These are phyloP conservation scores for Melieria crassipennis DNA, from an alignment of 2,888 invertebrate species.

Conservation along the genomic window DNA sequence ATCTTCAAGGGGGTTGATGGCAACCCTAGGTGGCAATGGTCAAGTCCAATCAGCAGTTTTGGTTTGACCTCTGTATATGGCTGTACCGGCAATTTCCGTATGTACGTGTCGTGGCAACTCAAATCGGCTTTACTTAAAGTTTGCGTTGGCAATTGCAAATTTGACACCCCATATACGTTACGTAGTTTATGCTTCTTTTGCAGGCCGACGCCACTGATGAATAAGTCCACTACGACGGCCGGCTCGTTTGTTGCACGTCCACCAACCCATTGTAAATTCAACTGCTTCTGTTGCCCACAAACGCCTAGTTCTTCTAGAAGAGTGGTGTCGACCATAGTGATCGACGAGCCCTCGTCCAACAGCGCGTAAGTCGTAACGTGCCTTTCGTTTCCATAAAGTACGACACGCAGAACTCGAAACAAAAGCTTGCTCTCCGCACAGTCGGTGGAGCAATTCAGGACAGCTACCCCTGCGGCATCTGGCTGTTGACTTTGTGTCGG, in stretches of 20 bases:
- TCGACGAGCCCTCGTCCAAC: constrained; percentile 10
- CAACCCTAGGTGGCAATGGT: constrained; percentile 28
- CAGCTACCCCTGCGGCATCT: not conserved
- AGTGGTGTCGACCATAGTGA: not conserved
- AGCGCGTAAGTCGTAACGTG: not conserved
- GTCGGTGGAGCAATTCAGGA: not conserved
- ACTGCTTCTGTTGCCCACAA: not conserved
- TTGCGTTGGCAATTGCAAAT: constrained; percentile 21
- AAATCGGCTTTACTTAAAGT: not conserved
- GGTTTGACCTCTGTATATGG: constrained; percentile 11
- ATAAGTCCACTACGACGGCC: not conserved
- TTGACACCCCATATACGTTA: constrained; percentile 1
- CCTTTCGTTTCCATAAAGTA: not conserved
- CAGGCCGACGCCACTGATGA: constrained; percentile 5
- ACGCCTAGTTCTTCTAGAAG: not conserved
- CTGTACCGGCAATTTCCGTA: not conserved
- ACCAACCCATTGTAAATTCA: constrained; percentile 10
- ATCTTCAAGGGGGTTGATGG: constrained; percentile 7
- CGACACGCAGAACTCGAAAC: constrained; percentile 24
- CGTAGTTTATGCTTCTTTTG: not conserved
- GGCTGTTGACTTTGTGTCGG: not conserved
- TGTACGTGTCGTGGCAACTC: not conserved
- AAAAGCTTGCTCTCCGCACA: constrained; percentile 1
- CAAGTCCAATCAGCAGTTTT: not conserved
- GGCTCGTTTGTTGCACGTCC: constrained; percentile 5